phyloP scores from a whole-genome alignment of 2,113 vertebrate genomes.

The Neogobius melanostomus region DNA sequence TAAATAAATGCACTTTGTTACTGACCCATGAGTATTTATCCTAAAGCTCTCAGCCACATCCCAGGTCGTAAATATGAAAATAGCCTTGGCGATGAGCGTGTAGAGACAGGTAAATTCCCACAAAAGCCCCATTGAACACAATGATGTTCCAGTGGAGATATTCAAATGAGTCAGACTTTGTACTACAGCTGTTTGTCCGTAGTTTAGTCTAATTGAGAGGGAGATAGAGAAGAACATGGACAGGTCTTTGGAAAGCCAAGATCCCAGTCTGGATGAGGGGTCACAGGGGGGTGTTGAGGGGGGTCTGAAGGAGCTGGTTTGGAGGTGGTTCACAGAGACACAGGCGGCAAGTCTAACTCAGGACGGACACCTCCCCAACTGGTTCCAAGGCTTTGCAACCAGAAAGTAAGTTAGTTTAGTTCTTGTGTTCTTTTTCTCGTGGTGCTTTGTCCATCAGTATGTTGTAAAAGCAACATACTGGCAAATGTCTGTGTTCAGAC shows the following conservation, averaged over 20 bases:
- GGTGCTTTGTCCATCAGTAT: no score
- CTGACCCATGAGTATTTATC: no score
- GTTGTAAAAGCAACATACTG: no score
- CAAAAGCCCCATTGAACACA: constrained; percentile 58
- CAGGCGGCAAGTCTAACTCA: constrained; percentile 75
- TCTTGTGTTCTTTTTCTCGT: background rate
- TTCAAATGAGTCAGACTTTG: constrained; percentile 76
- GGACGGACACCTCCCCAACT: constrained; percentile 77
- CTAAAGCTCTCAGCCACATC: no score
- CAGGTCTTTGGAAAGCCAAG: constrained; percentile 1
- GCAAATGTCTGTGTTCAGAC: no score
- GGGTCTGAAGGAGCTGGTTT: constrained; percentile 76
- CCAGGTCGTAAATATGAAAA: constrained; percentile 46
- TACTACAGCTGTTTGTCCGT: background rate
- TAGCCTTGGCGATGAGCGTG: no score
- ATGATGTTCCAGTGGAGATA: constrained; percentile 39
- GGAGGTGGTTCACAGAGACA: constrained; percentile 83
- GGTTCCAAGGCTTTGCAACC: constrained; percentile 87
- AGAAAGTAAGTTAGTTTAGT: constrained; percentile 77
- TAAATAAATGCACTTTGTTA: no score
- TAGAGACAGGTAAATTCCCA: constrained; percentile 47
- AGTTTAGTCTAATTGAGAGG: background rate
- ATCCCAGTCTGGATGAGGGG: background rate
- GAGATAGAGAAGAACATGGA: constrained; percentile 62
- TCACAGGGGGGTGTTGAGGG: constrained; percentile 22